phyloP scores from a whole-genome alignment of 2,888 invertebrate genomes.

The Psylliodes chrysocephalus region DNA sequence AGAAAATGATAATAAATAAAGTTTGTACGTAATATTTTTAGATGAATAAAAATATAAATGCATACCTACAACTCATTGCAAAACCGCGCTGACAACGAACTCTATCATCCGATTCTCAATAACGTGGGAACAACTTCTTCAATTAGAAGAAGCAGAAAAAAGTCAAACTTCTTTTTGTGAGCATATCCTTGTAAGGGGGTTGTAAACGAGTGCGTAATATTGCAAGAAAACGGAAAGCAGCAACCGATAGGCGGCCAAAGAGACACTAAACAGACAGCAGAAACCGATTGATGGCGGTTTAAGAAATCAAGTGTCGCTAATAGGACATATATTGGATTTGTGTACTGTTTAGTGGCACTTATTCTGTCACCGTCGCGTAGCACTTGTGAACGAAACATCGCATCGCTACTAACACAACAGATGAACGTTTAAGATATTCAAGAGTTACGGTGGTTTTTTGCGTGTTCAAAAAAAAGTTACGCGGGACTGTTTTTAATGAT shows the following conservation, averaged over 20 bases:
- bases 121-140: not conserved
- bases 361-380: conserved; percentile 45
- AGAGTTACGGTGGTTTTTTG: conserved; percentile 22
- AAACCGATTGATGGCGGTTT: conserved; percentile 53
- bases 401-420: conserved; percentile 25
- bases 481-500: no score
- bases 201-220: conserved; percentile 37
- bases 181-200: conserved; percentile 49
- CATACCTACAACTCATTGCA: no score
- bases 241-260: conserved; percentile 28
- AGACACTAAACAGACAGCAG: conserved; percentile 39
- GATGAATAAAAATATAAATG: no score
- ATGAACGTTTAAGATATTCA: conserved; percentile 32
- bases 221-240: conserved; percentile 48
- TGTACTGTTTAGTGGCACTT: conserved; percentile 53
- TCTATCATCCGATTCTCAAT: not conserved
- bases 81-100: no score
- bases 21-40: no score
- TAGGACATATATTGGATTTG: conserved; percentile 57
- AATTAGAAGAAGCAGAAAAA: conserved; percentile 11
- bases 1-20: no score
- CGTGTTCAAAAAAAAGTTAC: no score
- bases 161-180: conserved; percentile 1
- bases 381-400: conserved; percentile 34
- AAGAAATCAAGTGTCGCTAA: conserved; percentile 55